Conservation (phyloP, 2,888 invertebrate species). For the Notodonta ziczac region DNA sequence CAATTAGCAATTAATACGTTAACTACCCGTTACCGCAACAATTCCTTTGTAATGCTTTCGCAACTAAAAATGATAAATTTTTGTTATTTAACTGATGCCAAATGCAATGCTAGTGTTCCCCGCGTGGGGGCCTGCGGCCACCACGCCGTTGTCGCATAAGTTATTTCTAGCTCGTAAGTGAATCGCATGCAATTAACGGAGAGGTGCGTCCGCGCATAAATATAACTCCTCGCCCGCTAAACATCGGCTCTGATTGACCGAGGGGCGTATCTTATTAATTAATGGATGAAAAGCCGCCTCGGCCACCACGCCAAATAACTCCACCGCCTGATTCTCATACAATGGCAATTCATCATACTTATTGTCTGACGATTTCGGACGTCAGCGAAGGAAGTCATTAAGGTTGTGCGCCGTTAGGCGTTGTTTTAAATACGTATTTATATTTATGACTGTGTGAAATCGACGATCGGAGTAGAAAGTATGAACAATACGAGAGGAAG, state of each 20-base stretch:
- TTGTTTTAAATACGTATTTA: slow-evolving; percentile 65
- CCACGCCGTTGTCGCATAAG: slow-evolving; percentile 61
- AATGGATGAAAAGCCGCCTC: slow-evolving; percentile 76
- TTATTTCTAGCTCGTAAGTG: slow-evolving; percentile 67
- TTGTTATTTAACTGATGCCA: slow-evolving; percentile 35
- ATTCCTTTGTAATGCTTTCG: slow-evolving; percentile 27
- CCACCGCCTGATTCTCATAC: slow-evolving; percentile 73
- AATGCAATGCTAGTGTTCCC: slow-evolving; percentile 37
- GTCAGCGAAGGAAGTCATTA: slow-evolving; percentile 81
- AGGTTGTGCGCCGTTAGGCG: slow-evolving; percentile 60
- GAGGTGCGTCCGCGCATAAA: slow-evolving; percentile 74
- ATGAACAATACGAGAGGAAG: slow-evolving; percentile 38
- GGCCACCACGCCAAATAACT: slow-evolving; percentile 69
- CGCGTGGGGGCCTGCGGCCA: slow-evolving; percentile 42
- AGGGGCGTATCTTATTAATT: slow-evolving; percentile 79
- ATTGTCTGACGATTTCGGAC: slow-evolving; percentile 79
- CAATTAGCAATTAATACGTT: slow-evolving; percentile 26
- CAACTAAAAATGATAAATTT: slow-evolving; percentile 33
- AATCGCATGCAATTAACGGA: slow-evolving; percentile 73
- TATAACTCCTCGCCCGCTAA: slow-evolving; percentile 69
- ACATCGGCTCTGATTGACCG: slow-evolving; percentile 74
- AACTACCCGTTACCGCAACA: slow-evolving; percentile 12
- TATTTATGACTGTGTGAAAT: slow-evolving; percentile 60
- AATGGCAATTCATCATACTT: slow-evolving; percentile 78
- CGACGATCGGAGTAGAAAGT: slow-evolving; percentile 52